phyloP scores from a whole-genome alignment of 35 echinoderm and acorn worm species.

The Lytechinus variegatus region DNA sequence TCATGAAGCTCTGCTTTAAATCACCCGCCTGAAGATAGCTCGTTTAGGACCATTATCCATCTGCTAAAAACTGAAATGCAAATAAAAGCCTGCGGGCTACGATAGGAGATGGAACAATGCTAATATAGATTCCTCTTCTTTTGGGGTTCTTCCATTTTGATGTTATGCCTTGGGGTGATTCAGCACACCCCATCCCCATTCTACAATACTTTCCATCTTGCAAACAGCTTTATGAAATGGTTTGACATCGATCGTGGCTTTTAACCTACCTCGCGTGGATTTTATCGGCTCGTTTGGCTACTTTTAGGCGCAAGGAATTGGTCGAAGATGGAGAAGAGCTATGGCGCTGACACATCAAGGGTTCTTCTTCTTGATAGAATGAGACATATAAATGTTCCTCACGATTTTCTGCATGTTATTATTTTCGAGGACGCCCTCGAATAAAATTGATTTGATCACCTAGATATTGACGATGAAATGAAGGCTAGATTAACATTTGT shows the following conservation, averaged over 20 bases:
- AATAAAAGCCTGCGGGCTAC: not conserved
- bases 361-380: not conserved
- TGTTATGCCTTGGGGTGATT: not conserved
- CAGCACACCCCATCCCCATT: not conserved
- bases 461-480: too few relatives aligned
- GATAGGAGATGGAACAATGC: not conserved
- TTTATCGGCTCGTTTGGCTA: constrained; percentile 3
- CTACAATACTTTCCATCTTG: not conserved
- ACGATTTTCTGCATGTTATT: not conserved
- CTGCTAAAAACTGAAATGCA: constrained; percentile 12
- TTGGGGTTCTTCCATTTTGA: not conserved
- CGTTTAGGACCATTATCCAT: not conserved
- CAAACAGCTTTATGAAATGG: not conserved
- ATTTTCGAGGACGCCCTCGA: not conserved
- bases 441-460: too few relatives aligned
- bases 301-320: not conserved
- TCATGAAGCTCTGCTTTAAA: not conserved
- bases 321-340: not conserved
- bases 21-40: not conserved
- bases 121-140: not conserved
- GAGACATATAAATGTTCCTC: not conserved
- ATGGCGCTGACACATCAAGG: not conserved
- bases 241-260: constrained; percentile 2
- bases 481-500: too few relatives aligned
- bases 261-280: not conserved